A percentile compares a stretch with the other conserved stretches of the same genome.
Conservation (phyloP, 1,140 invertebrate species). For the Drosophila saltans region DNA sequence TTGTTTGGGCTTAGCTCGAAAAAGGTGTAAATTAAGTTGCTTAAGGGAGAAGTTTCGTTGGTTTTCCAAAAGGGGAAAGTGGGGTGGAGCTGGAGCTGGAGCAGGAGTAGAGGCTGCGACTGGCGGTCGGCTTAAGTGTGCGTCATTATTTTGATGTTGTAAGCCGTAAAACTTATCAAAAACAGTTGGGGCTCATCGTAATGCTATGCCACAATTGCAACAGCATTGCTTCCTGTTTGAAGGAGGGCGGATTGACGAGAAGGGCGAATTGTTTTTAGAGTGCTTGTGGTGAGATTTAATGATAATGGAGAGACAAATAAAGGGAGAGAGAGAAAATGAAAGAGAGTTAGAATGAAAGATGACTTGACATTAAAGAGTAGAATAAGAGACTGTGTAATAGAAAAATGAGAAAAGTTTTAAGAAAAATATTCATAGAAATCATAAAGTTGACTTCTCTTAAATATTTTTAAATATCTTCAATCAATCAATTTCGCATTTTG, state of each 20-base stretch:
- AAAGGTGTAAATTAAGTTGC: slow-evolving; percentile 65
- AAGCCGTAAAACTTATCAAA: slow-evolving; percentile 49
- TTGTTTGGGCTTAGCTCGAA: slow-evolving; percentile 44
- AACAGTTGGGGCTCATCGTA: slow-evolving; percentile 43
- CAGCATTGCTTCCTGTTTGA: not conserved
- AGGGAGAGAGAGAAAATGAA: not conserved
- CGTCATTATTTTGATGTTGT: slow-evolving; percentile 53
- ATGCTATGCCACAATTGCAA: slow-evolving; percentile 17
- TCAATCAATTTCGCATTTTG: not conserved
- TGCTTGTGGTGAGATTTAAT: slow-evolving; percentile 7
- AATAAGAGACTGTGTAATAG: not conserved
- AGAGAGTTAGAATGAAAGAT: not conserved
- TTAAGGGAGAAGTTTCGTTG: slow-evolving; percentile 33
- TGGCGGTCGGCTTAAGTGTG: slow-evolving; percentile 47
- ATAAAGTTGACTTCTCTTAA: not conserved
- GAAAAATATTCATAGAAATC: too few species aligned
- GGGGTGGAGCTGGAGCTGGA: not conserved
- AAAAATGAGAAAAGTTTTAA: not conserved
- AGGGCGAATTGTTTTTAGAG: slow-evolving; percentile 8
- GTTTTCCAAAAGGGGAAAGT: slow-evolving; percentile 5
- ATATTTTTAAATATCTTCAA: not conserved
- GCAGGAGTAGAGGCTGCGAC: slow-evolving; percentile 13
- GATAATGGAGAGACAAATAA: slow-evolving; percentile 11
- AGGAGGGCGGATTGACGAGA: not conserved
- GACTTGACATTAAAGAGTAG: not conserved